Evolutionary conservation across 2,113 vertebrate species (phyloP).

Genomic region (Onychorhynchus coronatus): DNA sequence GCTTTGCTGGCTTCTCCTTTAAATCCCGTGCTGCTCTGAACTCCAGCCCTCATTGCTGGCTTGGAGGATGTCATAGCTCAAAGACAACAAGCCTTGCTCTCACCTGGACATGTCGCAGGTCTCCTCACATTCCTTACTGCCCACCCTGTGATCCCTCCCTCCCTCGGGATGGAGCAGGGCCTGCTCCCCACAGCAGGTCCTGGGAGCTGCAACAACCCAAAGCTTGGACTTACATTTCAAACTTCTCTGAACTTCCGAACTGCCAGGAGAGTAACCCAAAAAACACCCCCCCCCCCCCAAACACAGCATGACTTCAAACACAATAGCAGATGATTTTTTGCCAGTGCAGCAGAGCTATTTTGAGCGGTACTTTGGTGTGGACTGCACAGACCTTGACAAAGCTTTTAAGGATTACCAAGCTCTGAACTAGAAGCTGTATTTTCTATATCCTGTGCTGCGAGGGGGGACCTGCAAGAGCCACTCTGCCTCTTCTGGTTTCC

Average conservation of each 20-base stretch:
- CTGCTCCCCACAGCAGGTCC: background rate
- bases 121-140: background rate
- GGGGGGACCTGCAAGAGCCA: background rate
- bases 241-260: background rate
- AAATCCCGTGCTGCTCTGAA: background rate
- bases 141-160: background rate
- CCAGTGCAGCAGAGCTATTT: background rate
- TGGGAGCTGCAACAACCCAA: background rate
- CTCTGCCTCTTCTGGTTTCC: background rate
- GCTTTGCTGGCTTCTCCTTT: background rate
- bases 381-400: background rate
- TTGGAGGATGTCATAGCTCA: background rate
- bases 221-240: background rate
- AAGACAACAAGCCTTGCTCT: background rate
- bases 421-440: background rate
- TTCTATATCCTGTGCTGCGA: background rate
- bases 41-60: background rate
- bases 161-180: accelerated
- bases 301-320: background rate
- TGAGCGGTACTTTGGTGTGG: background rate
- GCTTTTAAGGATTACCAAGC: background rate
- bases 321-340: background rate
- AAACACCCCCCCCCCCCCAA: background rate
- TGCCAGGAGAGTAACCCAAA: background rate
- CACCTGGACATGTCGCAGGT: background rate